Base-by-base conservation (phyloP, 2,888 invertebrate genomes). In the Rhabditophanes sp. region DNA sequence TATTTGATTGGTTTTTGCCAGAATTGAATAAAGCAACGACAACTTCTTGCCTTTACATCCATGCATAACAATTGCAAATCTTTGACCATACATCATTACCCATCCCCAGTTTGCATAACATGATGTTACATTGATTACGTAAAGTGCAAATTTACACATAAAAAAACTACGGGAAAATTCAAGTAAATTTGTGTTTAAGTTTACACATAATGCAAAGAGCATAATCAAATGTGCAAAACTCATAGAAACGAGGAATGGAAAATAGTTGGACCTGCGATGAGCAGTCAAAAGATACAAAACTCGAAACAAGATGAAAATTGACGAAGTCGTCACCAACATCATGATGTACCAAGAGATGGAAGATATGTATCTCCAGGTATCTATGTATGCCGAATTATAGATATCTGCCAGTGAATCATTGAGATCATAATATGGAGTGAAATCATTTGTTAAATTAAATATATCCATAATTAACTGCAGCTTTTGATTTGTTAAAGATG, bases 61-160 rank as follows among this genome's bases (percentile, higher is more conserved):
- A 32, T 49, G 48, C 38, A 56, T 42, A 15, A 34, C 14, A 26
- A 12, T 7, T 11, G 12, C 7, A 26, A 12, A 12, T 11, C 27
- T 7, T 26, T 26, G 8, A 12, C 12, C 11, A 7, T 52, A 55
- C 39, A 55, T 44, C 23, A 45, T 39, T 8, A 55, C 38, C 55
- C 55, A 55, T 3, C 43, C 34, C 55, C 55, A 55, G 28, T 54
- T 55, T 25, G 42, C 44, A 37, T 52, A 55, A 23, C 51, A 51
- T 11, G 51, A 45, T 1, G 50, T 48, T 6, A 36, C 38, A 33
- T 52, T 55, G 4, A 52, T 55, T 30, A 54, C 21, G 36, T 54
- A 56, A 3, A 48, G 41, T 21, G 55, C 42, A 3, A 44, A 28
- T 40, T 54, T 53, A 44, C 56, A 56, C 20, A 56, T 44, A 16